Evolutionary conservation across 2,888 invertebrate species (phyloP).

Genomic region (Rhaphigaster nebulosa): DNA sequence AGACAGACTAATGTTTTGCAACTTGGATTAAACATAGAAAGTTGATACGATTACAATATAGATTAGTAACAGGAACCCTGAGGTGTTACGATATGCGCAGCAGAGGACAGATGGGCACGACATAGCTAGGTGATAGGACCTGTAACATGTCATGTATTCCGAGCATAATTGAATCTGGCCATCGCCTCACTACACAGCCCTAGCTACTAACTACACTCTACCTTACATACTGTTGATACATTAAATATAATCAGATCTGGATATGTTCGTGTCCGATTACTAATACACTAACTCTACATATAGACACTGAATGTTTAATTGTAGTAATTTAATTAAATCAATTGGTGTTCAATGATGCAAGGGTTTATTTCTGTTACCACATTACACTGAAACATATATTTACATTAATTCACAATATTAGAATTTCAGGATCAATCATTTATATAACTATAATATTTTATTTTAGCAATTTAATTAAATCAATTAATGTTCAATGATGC

Average conservation of each 20-base stretch:
- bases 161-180: not conserved
- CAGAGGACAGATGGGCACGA: not conserved
- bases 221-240: not conserved
- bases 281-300: not conserved
- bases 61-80: not conserved
- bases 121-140: not conserved
- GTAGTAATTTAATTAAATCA: not conserved
- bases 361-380: not conserved
- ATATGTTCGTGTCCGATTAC: not conserved
- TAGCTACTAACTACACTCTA: not conserved
- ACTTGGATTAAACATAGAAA: not conserved
- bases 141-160: slow-evolving; percentile 14
- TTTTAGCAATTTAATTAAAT: too few relatives aligned
- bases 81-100: not conserved
- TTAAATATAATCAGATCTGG: not conserved
- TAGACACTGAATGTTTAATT: not conserved
- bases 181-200: not conserved
- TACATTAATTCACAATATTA: not conserved
- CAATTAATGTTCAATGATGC: too few relatives aligned
- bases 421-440: not conserved
- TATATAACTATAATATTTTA: too few relatives aligned
- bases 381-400: not conserved
- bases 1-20: too few relatives aligned
- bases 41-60: not conserved
- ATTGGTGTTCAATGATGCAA: not conserved